These are phyloP conservation scores for Zelostemma sp. DNA, from an alignment of 1,140 invertebrate genomes.

Conservation along the genomic window DNA sequence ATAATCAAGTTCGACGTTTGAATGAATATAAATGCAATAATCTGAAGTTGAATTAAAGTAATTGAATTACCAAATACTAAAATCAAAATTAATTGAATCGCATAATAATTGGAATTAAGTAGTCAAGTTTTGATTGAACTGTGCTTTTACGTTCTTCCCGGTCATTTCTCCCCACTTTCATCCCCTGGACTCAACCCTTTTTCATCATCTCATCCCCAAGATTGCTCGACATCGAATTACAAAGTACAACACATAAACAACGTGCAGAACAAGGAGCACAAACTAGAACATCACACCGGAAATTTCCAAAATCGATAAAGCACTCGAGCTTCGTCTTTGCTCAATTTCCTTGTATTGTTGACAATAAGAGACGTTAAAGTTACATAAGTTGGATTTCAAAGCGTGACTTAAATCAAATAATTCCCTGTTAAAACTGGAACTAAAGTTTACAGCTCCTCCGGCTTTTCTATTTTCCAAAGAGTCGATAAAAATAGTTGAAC, in stretches of 20 bases:
- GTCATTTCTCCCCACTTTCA: background rate
- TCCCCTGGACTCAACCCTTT: background rate
- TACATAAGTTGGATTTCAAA: background rate
- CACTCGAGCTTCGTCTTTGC: background rate
- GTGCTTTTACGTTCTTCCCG: too few relatives aligned
- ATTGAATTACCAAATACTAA: too few relatives aligned
- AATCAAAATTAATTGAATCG: too few relatives aligned
- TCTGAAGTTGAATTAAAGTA: too few relatives aligned
- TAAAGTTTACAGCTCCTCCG: too few relatives aligned
- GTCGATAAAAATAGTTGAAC: too few relatives aligned
- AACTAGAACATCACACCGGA: slow-evolving; percentile 1
- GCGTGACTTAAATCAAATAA: background rate
- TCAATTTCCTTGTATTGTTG: background rate
- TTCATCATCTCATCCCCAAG: background rate
- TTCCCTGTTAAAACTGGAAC: too few relatives aligned
- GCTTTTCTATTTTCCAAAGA: too few relatives aligned
- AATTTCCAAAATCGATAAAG: background rate
- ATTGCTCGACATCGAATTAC: background rate
- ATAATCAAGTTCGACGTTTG: too few relatives aligned
- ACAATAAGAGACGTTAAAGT: background rate
- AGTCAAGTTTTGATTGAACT: too few relatives aligned
- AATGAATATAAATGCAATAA: too few relatives aligned
- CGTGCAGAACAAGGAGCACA: background rate
- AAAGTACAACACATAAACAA: background rate
- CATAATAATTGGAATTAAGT: too few relatives aligned